Evolutionary conservation across 2,113 vertebrate species (phyloP).

Genomic region (Melospiza georgiana): DNA sequence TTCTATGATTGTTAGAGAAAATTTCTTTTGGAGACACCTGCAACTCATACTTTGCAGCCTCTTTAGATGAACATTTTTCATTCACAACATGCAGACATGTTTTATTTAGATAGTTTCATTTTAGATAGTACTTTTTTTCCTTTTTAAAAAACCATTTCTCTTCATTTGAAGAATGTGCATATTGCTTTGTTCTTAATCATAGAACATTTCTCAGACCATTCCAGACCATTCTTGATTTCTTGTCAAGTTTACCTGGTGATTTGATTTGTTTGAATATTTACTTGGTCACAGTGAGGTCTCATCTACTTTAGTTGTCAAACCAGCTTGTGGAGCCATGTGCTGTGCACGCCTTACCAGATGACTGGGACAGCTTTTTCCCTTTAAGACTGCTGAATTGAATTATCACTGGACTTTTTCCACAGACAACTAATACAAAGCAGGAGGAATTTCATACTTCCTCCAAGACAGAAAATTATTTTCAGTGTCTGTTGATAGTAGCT

Average conservation of each 20-base stretch:
- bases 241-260: not conserved
- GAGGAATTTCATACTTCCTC: not conserved
- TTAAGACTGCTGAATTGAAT: not conserved
- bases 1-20: conserved; percentile 2
- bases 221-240: conserved; percentile 25
- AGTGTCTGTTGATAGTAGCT: not conserved
- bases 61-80: not conserved
- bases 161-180: not conserved
- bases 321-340: not conserved
- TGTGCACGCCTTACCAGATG: not conserved
- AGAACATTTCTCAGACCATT: not conserved
- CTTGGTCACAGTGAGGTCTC: not conserved
- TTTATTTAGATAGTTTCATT: not conserved
- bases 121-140: not conserved
- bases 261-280: not conserved
- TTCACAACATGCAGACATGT: not conserved
- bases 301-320: not conserved
- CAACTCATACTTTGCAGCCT: not conserved
- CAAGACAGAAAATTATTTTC: not conserved
- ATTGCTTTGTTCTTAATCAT: not conserved
- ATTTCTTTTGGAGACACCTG: not conserved
- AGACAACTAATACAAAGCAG: not conserved
- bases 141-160: not conserved
- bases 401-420: not conserved
- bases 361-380: not conserved